Conservation (phyloP, 1,140 invertebrate genomes). For the Drosophila oshimai region DNA sequence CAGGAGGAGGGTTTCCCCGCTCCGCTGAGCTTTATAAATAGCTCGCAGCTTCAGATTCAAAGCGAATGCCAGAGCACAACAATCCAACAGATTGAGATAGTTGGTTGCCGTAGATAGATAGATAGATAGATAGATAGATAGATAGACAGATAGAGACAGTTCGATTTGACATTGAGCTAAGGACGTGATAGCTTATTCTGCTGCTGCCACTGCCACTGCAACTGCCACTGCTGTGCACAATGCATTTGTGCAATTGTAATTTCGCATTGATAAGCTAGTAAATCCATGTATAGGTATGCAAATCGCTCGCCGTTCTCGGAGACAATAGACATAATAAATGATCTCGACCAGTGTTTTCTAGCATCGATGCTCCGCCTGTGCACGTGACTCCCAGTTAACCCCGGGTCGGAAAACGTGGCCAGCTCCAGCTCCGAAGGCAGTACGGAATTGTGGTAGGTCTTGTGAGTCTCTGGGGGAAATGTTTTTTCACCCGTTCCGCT, state of each 20-base stretch:
- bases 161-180: constrained; percentile 66
- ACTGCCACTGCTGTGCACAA: constrained; percentile 2
- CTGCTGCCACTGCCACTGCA: not conserved
- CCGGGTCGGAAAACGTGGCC: constrained; percentile 17
- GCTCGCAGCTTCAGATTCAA: not conserved
- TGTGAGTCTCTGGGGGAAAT: not conserved
- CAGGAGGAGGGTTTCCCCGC: not conserved
- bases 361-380: constrained; percentile 9
- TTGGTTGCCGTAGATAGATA: not conserved
- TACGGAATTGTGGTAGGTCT: constrained; percentile 46
- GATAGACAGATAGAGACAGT: constrained; percentile 59
- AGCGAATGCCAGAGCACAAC: constrained; percentile 2
- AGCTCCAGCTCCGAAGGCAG: constrained; percentile 18
- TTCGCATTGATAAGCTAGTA: constrained; percentile 59
- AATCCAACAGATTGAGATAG: constrained; percentile 22
- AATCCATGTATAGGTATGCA: constrained; percentile 45
- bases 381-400: constrained; percentile 31
- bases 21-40: constrained; percentile 44
- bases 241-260: constrained; percentile 50
- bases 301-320: constrained; percentile 27
- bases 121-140: constrained; percentile 16
- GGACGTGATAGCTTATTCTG: constrained; percentile 52
- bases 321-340: constrained; percentile 59
- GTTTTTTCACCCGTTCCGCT: not conserved
- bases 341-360: constrained; percentile 34